Conservation (phyloP, 2,888 invertebrate species). For the Chelonus formosanus region DNA sequence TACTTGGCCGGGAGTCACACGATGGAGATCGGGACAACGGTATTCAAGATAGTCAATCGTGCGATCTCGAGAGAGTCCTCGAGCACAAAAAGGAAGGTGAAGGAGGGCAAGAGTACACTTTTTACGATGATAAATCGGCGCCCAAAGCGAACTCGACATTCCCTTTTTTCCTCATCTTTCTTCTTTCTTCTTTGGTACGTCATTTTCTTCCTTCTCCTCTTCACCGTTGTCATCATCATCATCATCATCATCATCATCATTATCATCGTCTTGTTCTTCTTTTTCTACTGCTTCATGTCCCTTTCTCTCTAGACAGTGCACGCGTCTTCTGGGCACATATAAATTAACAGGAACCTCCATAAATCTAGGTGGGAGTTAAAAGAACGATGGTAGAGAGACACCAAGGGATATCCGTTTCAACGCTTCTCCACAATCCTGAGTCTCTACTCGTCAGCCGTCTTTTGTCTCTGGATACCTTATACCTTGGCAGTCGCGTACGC, state of each 20-base stretch:
- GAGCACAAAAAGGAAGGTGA: conserved; percentile 37
- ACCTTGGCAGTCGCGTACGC: conserved; percentile 9
- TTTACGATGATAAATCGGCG: conserved; percentile 55
- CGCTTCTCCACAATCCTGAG: conserved; percentile 3
- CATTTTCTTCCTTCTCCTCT: conserved; percentile 34
- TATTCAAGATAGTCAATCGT: conserved; percentile 34
- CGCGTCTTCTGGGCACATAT: conserved; percentile 48
- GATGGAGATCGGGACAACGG: conserved; percentile 31
- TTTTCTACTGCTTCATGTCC: conserved; percentile 25
- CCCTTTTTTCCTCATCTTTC: conserved; percentile 15
- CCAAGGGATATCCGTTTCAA: conserved; percentile 43
- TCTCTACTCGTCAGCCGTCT: too few relatives aligned
- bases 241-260: too few relatives aligned
- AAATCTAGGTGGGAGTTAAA: conserved; percentile 53
- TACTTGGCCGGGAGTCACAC: conserved; percentile 26
- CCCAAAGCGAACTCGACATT: conserved; percentile 32
- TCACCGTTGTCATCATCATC: conserved; percentile 11
- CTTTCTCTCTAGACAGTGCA: conserved; percentile 34
- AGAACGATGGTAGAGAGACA: conserved; percentile 49
- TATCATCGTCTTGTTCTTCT: conserved; percentile 24
- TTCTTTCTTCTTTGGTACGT: neutral
- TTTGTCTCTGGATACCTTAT: neutral
- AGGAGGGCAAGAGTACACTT: conserved; percentile 38
- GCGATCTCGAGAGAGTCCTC: conserved; percentile 20
- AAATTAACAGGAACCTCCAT: conserved; percentile 56